Evolutionary conservation across 2,888 invertebrate species (phyloP).

Genomic region (Pocota personata): DNA sequence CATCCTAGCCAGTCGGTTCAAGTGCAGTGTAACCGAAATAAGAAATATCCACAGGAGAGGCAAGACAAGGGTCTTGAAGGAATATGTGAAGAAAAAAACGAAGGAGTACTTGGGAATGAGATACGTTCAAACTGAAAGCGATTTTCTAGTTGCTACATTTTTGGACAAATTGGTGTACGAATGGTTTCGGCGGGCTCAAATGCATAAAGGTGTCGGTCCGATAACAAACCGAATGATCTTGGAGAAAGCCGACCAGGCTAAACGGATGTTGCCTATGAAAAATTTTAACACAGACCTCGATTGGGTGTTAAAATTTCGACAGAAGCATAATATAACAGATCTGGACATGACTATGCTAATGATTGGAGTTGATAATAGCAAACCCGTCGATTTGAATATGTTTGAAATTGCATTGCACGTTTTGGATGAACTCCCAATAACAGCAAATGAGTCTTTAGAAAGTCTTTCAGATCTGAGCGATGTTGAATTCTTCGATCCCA

Average conservation of each 20-base stretch:
- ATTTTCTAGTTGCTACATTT: not conserved
- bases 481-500: not conserved
- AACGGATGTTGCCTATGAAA: conserved; percentile 6
- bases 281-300: not conserved
- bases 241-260: conserved; percentile 25
- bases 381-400: conserved; percentile 9
- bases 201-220: conserved; percentile 4
- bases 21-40: not conserved
- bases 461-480: not conserved
- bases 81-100: not conserved
- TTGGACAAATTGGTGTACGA: conserved; percentile 46
- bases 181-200: conserved; percentile 54
- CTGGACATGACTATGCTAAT: conserved; percentile 48
- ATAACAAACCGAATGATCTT: conserved; percentile 38
- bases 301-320: conserved; percentile 37
- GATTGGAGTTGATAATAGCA: not conserved
- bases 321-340: conserved; percentile 36
- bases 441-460: not conserved
- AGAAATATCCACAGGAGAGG: not conserved
- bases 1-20: conserved; percentile 4
- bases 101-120: not conserved
- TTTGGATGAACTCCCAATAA: conserved; percentile 2
- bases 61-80: not conserved
- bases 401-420: conserved; percentile 23
- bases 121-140: not conserved